Evolutionary conservation across 2,797 vertebrate genomes (phyloP), one percentile per base, ranked within the genome.

Genomic region (Bryconaethiops microstoma): DNA sequence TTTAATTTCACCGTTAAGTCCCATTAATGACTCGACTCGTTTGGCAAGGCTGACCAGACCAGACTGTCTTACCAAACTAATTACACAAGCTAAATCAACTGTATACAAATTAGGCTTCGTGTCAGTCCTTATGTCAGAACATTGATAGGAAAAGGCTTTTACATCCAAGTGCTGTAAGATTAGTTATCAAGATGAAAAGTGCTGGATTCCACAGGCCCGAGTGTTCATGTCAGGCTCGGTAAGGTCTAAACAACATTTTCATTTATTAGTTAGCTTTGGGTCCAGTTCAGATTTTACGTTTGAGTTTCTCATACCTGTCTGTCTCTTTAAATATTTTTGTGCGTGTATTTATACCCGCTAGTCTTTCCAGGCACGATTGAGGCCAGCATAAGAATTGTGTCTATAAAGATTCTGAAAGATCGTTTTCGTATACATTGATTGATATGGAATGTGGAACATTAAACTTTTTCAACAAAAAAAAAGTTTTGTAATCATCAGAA

Each of bases 41-140:
- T 19, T 72, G 14, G 69, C 8, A 10, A 72, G 25, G 25, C 16
- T 35, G 50, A 54, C 50, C 69, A 54, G 48, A n/a, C 52, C 14
- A 54, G 17, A 12, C 52, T 59, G 64, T 35, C n/a, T 7, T 75
- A 25, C 16, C 73, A 80, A 50, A 21, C 52, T 52, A 8, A 29
- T 80, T n/a, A 19, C 64, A 73, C 29, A 39, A 40, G 13, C 35
- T 69, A 19, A 69, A 62, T 29, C 70, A 35, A 25, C 50, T 74
- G 21, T 1, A 55, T 9, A 57, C 50, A 5, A n/a, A 48, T 29
- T 63, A 10, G 13, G 13, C 4, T 10, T 60, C 21, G 13, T 60
- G 23, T 21, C 21, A 4, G 10, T 8, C 42, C 42, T 45, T 45
- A 45, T 12, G 7, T 12, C 42, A 45, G 42, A 12, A 45, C n/a